Conservation (phyloP, 2,888 invertebrate genomes). For the Dendrolimus houi region DNA sequence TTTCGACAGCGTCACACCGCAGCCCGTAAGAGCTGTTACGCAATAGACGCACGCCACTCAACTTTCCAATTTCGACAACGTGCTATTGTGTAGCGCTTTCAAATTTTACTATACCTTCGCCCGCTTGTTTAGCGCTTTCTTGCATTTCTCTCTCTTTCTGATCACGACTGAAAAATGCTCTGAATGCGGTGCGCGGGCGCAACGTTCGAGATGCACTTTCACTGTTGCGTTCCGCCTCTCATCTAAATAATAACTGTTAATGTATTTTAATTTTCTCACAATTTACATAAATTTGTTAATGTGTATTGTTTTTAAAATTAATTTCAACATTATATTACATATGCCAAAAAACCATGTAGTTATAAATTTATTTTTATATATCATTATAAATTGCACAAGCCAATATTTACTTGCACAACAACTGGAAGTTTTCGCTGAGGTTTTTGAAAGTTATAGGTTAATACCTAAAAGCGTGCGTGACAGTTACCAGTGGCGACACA, state of each 20-base stretch:
- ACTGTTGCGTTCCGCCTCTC: slow-evolving; percentile 46
- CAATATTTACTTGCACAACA: slow-evolving; percentile 1
- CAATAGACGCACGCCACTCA: slow-evolving; percentile 67
- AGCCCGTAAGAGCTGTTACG: slow-evolving; percentile 69
- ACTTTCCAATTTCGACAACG: slow-evolving; percentile 77
- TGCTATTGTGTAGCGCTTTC: slow-evolving; percentile 75
- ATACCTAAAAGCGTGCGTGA: slow-evolving; percentile 40
- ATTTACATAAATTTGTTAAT: slow-evolving; percentile 1
- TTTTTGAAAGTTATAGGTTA: slow-evolving; percentile 20
- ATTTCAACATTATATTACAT: neutral
- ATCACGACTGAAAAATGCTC: slow-evolving; percentile 66
- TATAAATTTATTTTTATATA: neutral
- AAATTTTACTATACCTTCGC: slow-evolving; percentile 70
- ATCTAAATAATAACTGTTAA: slow-evolving; percentile 20
- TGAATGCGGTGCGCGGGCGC: slow-evolving; percentile 55
- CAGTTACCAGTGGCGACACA: slow-evolving; percentile 28
- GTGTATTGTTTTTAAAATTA: neutral
- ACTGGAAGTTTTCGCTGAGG: slow-evolving; percentile 10
- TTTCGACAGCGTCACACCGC: slow-evolving; percentile 69
- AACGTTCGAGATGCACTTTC: slow-evolving; percentile 61
- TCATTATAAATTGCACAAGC: neutral
- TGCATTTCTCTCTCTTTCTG: slow-evolving; percentile 62
- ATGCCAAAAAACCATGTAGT: neutral
- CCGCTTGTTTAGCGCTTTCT: slow-evolving; percentile 62
- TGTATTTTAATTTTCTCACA: slow-evolving; percentile 10